Base-by-base conservation (phyloP, 2,113 vertebrate genomes). In the Mesocricetus auratus region DNA sequence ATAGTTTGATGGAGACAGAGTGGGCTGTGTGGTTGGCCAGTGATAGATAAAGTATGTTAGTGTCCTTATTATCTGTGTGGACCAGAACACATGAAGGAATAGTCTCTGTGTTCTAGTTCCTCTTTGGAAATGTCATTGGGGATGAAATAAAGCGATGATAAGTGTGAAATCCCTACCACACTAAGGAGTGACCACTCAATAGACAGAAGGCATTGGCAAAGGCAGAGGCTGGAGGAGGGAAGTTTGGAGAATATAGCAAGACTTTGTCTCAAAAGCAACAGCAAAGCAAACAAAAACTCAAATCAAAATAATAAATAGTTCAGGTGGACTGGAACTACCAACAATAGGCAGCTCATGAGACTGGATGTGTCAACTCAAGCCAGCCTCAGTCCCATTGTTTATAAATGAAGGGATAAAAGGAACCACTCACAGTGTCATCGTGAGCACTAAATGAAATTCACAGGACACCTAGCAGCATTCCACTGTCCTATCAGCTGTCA, bases 401-500 rank as follows among this genome's bases (percentile, higher is more conserved):
- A 2, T 69, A 6, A 47, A 82, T 7, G 0, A 42, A 24, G 53
- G 21, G 15, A 24, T 42, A 31, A 33, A 0, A 71, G 56, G 6
- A 17, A 7, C 45, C 9, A 5, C 39, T 5, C 21, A 13, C 2
- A 0, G 33, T 0, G 1, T 17, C 9, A 4, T 2, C 13, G 69
- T 39, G 64, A 93, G 8, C 33, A 47, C 47, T 39, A 50, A 31
- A 60, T 7, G 42, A 31, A 19, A 60, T 2, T 39, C 26, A 47
- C 31, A 5, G 19, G 7, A 21, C 53, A 73, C n/a, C 16, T 39
- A 58, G 10, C 17, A 75, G 69, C 6, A 21, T 19, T 33, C 8
- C 31, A 62, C 9, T 9, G 22, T 4, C 19, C 7, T 8, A 22
- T 71, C 19, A 5, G 29, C 24, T 9, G 7, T 50, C 62, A 42